Evolutionary conservation across 2,113 vertebrate species (phyloP).

Genomic region (Platichthys flesus): DNA sequence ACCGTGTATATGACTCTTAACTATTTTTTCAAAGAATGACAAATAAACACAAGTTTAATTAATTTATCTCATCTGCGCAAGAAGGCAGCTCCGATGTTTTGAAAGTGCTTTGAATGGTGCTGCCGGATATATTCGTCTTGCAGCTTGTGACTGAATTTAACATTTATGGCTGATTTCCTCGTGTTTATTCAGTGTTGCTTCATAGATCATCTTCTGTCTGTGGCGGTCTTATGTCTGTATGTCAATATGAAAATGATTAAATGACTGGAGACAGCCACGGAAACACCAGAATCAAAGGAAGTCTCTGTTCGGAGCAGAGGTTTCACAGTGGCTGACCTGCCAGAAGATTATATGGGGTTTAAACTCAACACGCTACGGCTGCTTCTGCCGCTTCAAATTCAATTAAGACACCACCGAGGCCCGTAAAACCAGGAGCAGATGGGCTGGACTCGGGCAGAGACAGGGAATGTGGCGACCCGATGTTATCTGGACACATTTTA

Average conservation of each 20-base stretch:
- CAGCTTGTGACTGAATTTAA: not conserved
- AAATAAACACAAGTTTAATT: too few relatives aligned
- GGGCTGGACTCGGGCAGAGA: slow-evolving; percentile 14
- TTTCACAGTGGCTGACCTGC: slow-evolving; percentile 42
- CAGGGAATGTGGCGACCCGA: slow-evolving; percentile 35
- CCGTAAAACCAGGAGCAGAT: slow-evolving; percentile 58
- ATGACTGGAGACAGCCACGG: slow-evolving; percentile 5
- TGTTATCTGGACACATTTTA: slow-evolving; percentile 48
- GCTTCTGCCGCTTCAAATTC: slow-evolving; percentile 53
- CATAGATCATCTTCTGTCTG: not conserved
- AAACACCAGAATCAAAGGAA: slow-evolving; percentile 24
- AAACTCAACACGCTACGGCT: slow-evolving; percentile 42
- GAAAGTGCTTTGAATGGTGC: not conserved
- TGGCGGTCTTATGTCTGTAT: not conserved
- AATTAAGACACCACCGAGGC: slow-evolving; percentile 44
- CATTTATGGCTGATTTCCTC: not conserved
- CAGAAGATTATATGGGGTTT: slow-evolving; percentile 44
- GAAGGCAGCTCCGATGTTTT: not conserved
- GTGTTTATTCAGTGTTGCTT: not conserved
- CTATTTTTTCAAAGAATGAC: too few relatives aligned
- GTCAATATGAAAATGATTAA: slow-evolving; percentile 5
- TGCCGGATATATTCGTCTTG: not conserved
- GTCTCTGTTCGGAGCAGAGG: slow-evolving; percentile 8
- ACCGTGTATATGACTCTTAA: too few relatives aligned
- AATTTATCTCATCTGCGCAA: not conserved